Evolutionary conservation across 2,113 vertebrate genomes (phyloP).

Genomic region (Dunckerocampus dactyliophorus): DNA sequence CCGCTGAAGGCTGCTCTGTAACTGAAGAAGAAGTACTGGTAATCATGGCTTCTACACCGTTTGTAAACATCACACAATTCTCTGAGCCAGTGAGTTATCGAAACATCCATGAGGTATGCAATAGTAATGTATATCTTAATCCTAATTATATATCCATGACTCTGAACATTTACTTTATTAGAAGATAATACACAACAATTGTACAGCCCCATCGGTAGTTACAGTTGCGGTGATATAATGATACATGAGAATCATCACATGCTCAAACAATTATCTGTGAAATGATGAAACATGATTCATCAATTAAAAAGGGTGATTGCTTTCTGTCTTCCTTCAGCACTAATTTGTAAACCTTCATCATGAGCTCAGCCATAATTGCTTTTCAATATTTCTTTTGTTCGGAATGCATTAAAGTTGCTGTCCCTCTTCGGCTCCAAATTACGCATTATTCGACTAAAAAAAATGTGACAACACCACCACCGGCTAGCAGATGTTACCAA

Average conservation of each 20-base stretch:
- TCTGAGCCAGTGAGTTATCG: neutral
- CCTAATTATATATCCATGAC: no score
- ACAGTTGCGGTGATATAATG: neutral
- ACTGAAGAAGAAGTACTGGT: slow-evolving; percentile 25
- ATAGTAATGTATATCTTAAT: no score
- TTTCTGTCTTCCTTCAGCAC: neutral
- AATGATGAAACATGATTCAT: slow-evolving; percentile 1
- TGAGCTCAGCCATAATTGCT: neutral
- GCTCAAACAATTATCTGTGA: neutral
- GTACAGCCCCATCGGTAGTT: neutral
- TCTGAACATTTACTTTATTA: no score
- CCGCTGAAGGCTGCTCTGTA: slow-evolving; percentile 22
- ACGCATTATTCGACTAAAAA: no score
- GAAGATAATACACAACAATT: neutral
- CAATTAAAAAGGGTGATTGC: neutral
- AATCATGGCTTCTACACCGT: slow-evolving; percentile 33
- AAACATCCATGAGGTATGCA: neutral
- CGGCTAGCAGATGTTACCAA: no score
- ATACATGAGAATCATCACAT: slow-evolving; percentile 7
- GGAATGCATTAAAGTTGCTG: neutral
- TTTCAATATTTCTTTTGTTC: neutral
- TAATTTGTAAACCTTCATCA: neutral
- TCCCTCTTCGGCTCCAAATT: no score
- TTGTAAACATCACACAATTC: slow-evolving; percentile 43
- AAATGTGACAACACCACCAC: no score